Evolutionary conservation across 2,888 invertebrate species (phyloP).

Genomic region (Latrodectus hesperus): DNA sequence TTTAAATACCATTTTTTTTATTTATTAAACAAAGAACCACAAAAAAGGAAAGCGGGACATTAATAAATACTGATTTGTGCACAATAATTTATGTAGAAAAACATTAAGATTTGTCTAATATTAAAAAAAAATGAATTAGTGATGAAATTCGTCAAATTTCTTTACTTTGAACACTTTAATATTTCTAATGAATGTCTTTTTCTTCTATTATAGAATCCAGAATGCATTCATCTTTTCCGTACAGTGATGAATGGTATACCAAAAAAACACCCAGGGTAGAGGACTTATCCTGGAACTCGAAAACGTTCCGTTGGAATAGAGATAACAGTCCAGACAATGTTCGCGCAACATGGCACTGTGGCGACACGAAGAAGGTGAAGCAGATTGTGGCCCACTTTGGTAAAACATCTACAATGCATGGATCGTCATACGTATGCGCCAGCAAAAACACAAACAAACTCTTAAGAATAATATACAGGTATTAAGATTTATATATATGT

Average conservation of each 20-base stretch:
- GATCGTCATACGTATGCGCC: conserved; percentile 13
- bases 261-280: neutral
- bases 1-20: too few relatives aligned
- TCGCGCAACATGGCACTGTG: conserved; percentile 1
- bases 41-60: too few relatives aligned
- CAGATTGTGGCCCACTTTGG: conserved; percentile 5
- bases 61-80: too few relatives aligned
- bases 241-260: neutral
- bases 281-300: neutral
- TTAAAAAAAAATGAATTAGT: too few relatives aligned
- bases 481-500: neutral
- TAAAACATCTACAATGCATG: conserved; percentile 25
- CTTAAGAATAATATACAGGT: conserved; percentile 14
- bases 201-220: neutral
- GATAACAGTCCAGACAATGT: neutral
- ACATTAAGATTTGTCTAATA: too few relatives aligned
- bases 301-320: neutral
- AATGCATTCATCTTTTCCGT: neutral
- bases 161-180: too few relatives aligned
- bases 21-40: too few relatives aligned
- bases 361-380: conserved; percentile 3
- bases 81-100: too few relatives aligned
- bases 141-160: too few relatives aligned
- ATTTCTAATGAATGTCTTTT: neutral
- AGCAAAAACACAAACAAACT: neutral